phyloP scores from a whole-genome alignment of 1,140 invertebrate species.

The Dreissena polymorpha region DNA sequence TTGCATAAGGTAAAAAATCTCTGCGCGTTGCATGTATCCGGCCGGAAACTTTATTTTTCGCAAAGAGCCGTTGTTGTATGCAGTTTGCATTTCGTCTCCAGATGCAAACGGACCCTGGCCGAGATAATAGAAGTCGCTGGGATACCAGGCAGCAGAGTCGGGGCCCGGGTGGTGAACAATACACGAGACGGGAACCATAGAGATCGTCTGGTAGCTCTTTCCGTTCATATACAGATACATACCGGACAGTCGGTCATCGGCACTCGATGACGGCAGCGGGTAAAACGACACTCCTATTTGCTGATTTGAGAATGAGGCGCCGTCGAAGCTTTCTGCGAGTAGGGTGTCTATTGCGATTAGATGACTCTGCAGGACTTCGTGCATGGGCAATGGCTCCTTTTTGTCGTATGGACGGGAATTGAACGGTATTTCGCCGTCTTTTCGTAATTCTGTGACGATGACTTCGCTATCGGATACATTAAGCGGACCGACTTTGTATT shows the following conservation, averaged over 20 bases:
- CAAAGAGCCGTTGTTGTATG: constrained; percentile 22
- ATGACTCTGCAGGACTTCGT: not conserved
- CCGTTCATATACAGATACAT: constrained; percentile 15
- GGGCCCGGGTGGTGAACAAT: constrained; percentile 46
- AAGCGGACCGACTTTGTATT: constrained; percentile 51
- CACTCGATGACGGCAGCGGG: not conserved
- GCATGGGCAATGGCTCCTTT: not conserved
- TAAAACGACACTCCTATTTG: not conserved
- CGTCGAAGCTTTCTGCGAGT: constrained; percentile 43
- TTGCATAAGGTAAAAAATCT: constrained; percentile 1
- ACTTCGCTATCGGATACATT: constrained; percentile 2
- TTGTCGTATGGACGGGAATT: constrained; percentile 35
- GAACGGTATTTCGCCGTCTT: constrained; percentile 42
- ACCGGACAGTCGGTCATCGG: constrained; percentile 20
- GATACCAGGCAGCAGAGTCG: constrained; percentile 16
- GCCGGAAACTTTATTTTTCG: constrained; percentile 30
- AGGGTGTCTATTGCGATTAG: not conserved
- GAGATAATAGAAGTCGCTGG: constrained; percentile 43
- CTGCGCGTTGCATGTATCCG: not conserved
- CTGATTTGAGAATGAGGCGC: constrained; percentile 6
- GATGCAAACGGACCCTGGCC: constrained; percentile 39
- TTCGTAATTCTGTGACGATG: constrained; percentile 10
- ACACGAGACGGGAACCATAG: constrained; percentile 31
- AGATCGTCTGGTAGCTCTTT: constrained; percentile 6
- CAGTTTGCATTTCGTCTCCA: constrained; percentile 1